A percentile compares a stretch with the other conserved stretches of the same genome.
Conservation (phyloP, 2,113 vertebrate genomes). For the Hippocampus guttulatus region DNA sequence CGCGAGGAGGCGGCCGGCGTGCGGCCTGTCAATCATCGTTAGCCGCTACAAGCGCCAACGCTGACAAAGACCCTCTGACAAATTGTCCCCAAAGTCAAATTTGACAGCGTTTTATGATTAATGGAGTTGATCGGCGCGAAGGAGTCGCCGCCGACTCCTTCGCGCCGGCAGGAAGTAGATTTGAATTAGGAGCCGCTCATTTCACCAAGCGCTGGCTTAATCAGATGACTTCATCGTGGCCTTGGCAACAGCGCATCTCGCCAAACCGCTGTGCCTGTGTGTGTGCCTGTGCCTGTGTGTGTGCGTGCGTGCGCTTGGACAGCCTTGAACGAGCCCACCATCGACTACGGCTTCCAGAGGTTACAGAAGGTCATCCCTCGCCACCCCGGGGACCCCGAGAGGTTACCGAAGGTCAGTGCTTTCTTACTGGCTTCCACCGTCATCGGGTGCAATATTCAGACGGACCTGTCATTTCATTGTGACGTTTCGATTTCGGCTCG, state of each 20-base stretch:
- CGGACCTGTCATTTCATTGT: too few species aligned
- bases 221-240: neutral
- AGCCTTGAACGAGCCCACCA: constrained; percentile 78
- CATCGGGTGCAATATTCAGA: too few species aligned
- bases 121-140: constrained; percentile 76
- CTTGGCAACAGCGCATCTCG: neutral
- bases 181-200: constrained; percentile 62
- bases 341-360: constrained; percentile 92
- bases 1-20: constrained; percentile 70
- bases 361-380: constrained; percentile 90
- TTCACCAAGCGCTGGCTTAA: neutral
- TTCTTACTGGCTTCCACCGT: too few species aligned
- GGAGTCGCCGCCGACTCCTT: constrained; percentile 63
- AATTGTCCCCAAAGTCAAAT: constrained; percentile 83
- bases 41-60: constrained; percentile 66
- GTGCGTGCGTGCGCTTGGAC: constrained; percentile 4
- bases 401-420: constrained; percentile 85
- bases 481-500: too few species aligned
- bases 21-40: constrained; percentile 79
- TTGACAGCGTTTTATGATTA: constrained; percentile 82
- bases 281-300: neutral
- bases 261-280: neutral
- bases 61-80: constrained; percentile 73
- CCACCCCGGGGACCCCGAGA: constrained; percentile 86
- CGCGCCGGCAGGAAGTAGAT: constrained; percentile 48